Percentiles rank a stretch among this genome's conserved stretches.
Conservation (phyloP, 1,140 invertebrate genomes). For the Dinoponera quadriceps region DNA sequence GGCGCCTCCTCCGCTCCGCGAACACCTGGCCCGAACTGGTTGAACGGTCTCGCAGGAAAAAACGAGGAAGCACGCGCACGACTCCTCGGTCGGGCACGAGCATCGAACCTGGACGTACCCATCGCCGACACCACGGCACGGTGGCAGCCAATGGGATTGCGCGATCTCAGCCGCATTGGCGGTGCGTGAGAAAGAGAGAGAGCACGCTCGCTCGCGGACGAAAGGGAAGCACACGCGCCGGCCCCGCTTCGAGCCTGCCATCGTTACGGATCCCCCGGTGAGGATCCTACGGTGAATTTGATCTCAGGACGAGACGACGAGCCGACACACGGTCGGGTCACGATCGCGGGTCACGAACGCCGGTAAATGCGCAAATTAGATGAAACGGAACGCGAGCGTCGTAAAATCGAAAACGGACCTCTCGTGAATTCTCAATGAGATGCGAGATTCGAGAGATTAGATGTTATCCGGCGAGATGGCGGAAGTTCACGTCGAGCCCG, state of each 20-base stretch:
- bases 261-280: too few species aligned
- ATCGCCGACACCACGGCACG: constrained; percentile 75
- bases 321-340: background rate
- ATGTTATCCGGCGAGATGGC: background rate
- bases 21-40: constrained; percentile 44
- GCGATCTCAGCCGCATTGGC: constrained; percentile 76
- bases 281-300: constrained; percentile 6
- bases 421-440: constrained; percentile 24
- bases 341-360: constrained; percentile 1
- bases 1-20: constrained; percentile 23
- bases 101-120: constrained; percentile 75
- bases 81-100: constrained; percentile 66
- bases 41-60: constrained; percentile 49
- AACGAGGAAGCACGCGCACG: constrained; percentile 59
- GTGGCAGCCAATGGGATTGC: constrained; percentile 74
- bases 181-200: constrained; percentile 77
- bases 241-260: constrained; percentile 37
- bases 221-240: constrained; percentile 69
- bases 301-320: background rate
- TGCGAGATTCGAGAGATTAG: background rate
- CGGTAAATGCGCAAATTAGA: background rate
- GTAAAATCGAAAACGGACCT: background rate
- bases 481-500: background rate
- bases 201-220: constrained; percentile 69
- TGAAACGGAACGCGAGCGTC: background rate